A percentile compares a stretch with the other conserved stretches of the same genome.
Conservation (phyloP, 1,140 invertebrate genomes). For the Grapholita molesta region DNA sequence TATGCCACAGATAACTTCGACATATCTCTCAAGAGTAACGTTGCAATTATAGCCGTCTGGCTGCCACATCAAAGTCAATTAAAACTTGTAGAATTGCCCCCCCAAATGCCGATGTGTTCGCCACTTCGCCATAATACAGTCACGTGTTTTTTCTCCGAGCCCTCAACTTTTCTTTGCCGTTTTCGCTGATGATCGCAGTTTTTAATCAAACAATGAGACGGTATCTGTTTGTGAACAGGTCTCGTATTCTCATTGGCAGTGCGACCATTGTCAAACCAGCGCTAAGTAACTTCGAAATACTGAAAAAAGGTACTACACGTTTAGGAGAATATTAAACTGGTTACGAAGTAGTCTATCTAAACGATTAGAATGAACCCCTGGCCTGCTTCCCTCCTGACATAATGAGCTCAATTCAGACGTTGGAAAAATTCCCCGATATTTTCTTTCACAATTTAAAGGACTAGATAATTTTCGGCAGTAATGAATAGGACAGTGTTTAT, state of each 20-base stretch:
- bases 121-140: neutral
- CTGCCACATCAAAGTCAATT: neutral
- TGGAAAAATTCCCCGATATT: constrained; percentile 24
- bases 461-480: constrained; percentile 33
- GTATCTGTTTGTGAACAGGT: constrained; percentile 27
- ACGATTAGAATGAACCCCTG: neutral
- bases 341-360: neutral
- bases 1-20: neutral
- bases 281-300: neutral
- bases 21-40: neutral
- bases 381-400: constrained; percentile 22
- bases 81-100: neutral
- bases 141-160: constrained; percentile 14
- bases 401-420: constrained; percentile 34
- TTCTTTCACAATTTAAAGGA: constrained; percentile 35
- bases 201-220: constrained; percentile 30
- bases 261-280: neutral
- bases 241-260: neutral
- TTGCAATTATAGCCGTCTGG: neutral
- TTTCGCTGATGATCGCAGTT: constrained; percentile 20
- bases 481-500: constrained; percentile 25
- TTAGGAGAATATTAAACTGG: neutral
- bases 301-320: neutral
- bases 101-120: neutral
- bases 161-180: constrained; percentile 19